Conservation (phyloP, 2,113 vertebrate species). For the Tupaia tana region DNA sequence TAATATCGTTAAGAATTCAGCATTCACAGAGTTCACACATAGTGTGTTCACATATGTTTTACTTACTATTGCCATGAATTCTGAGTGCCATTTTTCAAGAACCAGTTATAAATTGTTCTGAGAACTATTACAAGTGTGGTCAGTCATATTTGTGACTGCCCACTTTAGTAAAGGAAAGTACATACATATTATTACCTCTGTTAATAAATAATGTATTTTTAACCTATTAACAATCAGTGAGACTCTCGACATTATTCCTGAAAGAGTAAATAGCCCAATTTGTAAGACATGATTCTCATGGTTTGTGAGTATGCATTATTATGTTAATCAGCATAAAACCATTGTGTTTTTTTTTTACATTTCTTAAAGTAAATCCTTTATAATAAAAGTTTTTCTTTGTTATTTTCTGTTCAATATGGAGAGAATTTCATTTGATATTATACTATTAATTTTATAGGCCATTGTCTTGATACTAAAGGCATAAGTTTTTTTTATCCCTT, state of each 20-base stretch:
- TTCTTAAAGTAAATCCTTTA: constrained; percentile 49
- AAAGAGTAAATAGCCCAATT: constrained; percentile 45
- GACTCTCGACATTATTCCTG: constrained; percentile 44
- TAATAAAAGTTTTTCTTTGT: background rate
- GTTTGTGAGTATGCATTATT: constrained; percentile 17
- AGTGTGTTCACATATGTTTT: background rate
- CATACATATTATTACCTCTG: constrained; percentile 2
- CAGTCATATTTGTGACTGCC: background rate
- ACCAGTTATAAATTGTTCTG: background rate
- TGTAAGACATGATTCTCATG: constrained; percentile 18
- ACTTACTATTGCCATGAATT: background rate
- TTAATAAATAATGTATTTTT: constrained; percentile 11
- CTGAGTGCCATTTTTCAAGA: background rate
- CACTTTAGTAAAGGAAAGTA: background rate
- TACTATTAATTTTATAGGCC: background rate
- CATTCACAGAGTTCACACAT: background rate
- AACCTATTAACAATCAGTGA: background rate
- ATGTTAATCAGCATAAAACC: constrained; percentile 26
- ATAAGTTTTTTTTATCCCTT: background rate
- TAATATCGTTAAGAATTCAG: background rate
- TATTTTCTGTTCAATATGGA: constrained; percentile 17
- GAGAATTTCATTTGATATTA: background rate
- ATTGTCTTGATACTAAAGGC: constrained; percentile 18
- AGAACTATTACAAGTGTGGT: background rate
- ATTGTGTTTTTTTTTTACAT: constrained; percentile 11